Evolutionary conservation across 2,797 vertebrate species (phyloP).

Genomic region (Peromyscus melanophrys): DNA sequence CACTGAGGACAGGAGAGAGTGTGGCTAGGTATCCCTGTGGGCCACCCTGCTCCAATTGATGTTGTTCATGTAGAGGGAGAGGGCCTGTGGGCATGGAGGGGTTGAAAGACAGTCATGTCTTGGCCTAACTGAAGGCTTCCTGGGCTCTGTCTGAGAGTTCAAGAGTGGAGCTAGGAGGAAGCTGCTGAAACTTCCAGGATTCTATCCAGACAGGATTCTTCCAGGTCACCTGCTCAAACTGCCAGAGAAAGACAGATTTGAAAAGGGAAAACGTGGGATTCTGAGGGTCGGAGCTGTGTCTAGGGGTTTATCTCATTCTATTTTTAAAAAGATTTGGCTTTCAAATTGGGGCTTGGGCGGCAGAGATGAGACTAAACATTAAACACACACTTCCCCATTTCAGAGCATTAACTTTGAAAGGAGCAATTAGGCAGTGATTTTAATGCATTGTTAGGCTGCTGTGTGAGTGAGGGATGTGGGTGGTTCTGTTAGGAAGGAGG

Average conservation of each 20-base stretch:
- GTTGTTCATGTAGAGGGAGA: too few relatives aligned
- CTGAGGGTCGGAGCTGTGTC: constrained; percentile 37
- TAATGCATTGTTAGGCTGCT: constrained; percentile 68
- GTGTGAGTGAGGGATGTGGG: constrained; percentile 59
- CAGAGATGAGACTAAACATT: constrained; percentile 77
- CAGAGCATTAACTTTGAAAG: constrained; percentile 74
- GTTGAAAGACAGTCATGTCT: rapidly evolving
- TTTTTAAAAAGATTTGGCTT: constrained; percentile 75
- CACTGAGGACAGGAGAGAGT: not conserved
- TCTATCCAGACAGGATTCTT: not conserved
- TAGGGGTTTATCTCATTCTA: constrained; percentile 43
- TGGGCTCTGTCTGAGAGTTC: not conserved
- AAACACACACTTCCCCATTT: constrained; percentile 53
- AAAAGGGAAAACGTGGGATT: not conserved
- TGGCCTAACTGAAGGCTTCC: not conserved
- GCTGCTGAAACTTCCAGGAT: not conserved
- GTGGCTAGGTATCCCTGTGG: not conserved
- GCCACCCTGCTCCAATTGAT: rapidly evolving
- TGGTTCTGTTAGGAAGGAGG: constrained; percentile 51
- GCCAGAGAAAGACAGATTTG: not conserved
- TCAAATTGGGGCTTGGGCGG: constrained; percentile 62
- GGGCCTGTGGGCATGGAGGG: not conserved
- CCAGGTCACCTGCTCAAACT: not conserved
- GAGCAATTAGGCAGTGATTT: constrained; percentile 72
- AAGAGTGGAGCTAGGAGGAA: not conserved